Evolutionary conservation across 1,140 invertebrate species (phyloP).

Genomic region (Sminthurides bifidus): DNA sequence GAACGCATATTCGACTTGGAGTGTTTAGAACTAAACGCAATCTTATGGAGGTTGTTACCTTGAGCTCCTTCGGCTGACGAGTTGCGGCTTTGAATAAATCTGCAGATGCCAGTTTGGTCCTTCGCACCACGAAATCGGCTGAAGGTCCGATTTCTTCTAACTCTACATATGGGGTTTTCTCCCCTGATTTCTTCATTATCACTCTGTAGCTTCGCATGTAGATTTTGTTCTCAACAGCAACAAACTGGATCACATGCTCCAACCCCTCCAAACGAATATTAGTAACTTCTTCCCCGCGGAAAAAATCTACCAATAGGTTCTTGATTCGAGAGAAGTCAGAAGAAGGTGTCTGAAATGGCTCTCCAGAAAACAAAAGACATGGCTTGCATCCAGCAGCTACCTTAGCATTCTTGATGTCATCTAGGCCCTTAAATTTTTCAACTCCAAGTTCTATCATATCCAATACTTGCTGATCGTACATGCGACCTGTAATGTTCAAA

Average conservation of each 20-base stretch:
- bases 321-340: constrained; percentile 66
- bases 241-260: constrained; percentile 84
- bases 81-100: constrained; percentile 80
- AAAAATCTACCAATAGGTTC: constrained; percentile 84
- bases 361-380: constrained; percentile 85
- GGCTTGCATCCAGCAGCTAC: constrained; percentile 75
- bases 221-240: constrained; percentile 59
- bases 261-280: constrained; percentile 77
- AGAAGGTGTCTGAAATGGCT: constrained; percentile 69
- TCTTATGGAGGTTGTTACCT: constrained; percentile 40
- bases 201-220: constrained; percentile 81
- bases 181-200: constrained; percentile 79
- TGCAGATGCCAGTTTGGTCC: constrained; percentile 77
- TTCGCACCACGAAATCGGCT: constrained; percentile 70
- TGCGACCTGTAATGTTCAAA: constrained; percentile 48
- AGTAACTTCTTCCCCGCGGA: constrained; percentile 69
- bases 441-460: constrained; percentile 96
- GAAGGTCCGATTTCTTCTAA: constrained; percentile 87
- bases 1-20: no score
- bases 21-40: no score
- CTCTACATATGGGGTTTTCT: constrained; percentile 74
- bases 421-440: constrained; percentile 62
- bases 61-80: constrained; percentile 69
- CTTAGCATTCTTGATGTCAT: constrained; percentile 68
- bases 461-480: constrained; percentile 76